Evolutionary conservation across 2,888 invertebrate species (phyloP).

Genomic region (Antheraea assamensis): DNA sequence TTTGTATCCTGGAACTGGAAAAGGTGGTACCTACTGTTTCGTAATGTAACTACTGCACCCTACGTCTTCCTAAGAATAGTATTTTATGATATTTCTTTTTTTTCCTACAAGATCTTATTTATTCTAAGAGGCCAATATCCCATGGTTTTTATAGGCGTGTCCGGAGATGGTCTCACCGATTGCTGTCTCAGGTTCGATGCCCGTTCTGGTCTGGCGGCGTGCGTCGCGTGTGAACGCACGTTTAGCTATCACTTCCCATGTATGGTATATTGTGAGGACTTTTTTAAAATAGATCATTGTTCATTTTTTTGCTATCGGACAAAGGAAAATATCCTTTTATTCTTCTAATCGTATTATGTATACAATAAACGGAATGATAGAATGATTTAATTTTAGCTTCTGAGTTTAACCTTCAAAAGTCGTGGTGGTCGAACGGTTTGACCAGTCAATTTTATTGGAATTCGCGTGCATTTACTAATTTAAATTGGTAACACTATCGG

Average conservation of each 20-base stretch:
- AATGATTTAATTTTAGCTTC: no score
- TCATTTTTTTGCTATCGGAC: not conserved
- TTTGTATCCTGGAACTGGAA: no score
- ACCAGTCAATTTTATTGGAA: no score
- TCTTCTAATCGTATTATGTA: no score
- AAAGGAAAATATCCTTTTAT: slow-evolving; percentile 24
- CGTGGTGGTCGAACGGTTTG: no score
- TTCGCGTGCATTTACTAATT: no score
- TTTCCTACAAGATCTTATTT: not conserved
- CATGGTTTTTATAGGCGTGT: slow-evolving; percentile 2
- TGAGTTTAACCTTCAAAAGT: no score
- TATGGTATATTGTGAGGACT: not conserved
- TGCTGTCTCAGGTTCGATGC: slow-evolving; percentile 24
- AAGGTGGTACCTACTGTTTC: no score
- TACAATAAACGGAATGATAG: no score
- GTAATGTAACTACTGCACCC: no score
- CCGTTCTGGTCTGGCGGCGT: slow-evolving; percentile 24
- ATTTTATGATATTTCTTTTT: not conserved
- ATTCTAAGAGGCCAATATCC: not conserved
- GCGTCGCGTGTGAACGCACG: slow-evolving; percentile 29
- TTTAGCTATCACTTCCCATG: slow-evolving; percentile 1
- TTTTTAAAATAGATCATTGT: not conserved
- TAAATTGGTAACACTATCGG: no score
- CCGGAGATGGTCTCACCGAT: slow-evolving; percentile 11
- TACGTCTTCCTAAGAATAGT: not conserved